Conservation (phyloP, 2,113 vertebrate species). For the Catharus minimus region DNA sequence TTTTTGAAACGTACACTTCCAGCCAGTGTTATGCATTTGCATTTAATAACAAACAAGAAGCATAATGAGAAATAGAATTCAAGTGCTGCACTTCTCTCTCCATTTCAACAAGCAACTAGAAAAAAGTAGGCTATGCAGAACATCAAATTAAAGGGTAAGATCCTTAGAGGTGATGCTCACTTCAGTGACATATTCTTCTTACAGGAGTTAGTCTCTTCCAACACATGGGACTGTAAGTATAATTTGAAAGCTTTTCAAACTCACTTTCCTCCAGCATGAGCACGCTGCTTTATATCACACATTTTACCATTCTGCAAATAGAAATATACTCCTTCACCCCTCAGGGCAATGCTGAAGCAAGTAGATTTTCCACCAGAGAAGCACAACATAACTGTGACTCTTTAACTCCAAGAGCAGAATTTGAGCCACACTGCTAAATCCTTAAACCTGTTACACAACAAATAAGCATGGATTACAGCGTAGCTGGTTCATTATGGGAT, state of each 20-base stretch:
- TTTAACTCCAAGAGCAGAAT: neutral
- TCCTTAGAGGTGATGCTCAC: neutral
- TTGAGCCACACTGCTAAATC: conserved; percentile 30
- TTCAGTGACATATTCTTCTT: neutral
- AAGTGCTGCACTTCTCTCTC: neutral
- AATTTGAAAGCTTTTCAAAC: neutral
- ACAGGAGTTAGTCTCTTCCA: neutral
- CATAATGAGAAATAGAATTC: neutral
- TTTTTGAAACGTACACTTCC: neutral
- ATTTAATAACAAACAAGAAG: neutral
- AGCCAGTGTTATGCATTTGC: neutral
- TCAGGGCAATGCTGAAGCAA: neutral
- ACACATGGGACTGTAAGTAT: neutral
- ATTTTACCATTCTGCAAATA: neutral
- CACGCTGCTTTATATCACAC: neutral
- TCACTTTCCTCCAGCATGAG: neutral
- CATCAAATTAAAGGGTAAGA: neutral
- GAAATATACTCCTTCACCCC: neutral
- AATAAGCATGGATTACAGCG: conserved; percentile 76
- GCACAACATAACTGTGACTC: neutral
- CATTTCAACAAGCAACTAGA: neutral
- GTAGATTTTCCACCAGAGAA: neutral
- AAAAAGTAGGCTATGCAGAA: neutral
- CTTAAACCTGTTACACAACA: conserved; percentile 77
- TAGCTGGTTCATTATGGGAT: conserved; percentile 31